Conservation (phyloP, 23 tunicate species). For the Diplosoma virens region DNA sequence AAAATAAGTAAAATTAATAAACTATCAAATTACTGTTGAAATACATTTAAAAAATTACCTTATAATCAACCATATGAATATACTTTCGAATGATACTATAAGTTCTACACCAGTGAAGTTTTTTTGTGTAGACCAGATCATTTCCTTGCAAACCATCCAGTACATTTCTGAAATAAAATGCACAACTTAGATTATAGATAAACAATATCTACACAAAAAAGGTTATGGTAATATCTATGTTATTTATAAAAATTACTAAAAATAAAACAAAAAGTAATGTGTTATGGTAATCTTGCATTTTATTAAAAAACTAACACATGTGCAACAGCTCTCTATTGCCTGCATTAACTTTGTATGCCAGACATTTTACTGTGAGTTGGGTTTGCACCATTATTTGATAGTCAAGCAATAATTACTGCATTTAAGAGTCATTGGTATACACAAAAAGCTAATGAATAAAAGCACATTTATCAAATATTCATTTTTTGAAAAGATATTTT, state of each 20-base stretch:
- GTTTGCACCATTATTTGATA: no score
- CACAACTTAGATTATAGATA: background rate
- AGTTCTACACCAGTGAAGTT: constrained; percentile 82
- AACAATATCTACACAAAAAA: no score
- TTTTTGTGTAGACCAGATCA: constrained; percentile 51
- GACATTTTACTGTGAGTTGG: no score
- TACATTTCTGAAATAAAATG: constrained; percentile 36
- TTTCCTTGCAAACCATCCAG: constrained; percentile 47
- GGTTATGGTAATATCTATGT: no score
- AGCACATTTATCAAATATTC: no score
- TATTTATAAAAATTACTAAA: background rate
- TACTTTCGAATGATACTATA: constrained; percentile 50
- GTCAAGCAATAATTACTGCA: no score
- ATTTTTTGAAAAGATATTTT: no score
- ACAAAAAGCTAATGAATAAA: no score
- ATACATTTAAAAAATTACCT: no score
- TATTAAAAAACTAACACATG: background rate
- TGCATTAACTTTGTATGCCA: background rate
- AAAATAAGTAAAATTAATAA: no score
- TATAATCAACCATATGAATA: constrained; percentile 75
- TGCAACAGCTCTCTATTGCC: background rate
- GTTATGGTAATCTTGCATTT: background rate
- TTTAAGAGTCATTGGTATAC: no score
- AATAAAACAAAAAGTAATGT: background rate
- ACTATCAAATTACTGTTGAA: no score